A percentile compares a stretch with the other conserved stretches of the same genome.
Evolutionary conservation across 2,797 vertebrate species (phyloP).

Genomic region (Sus cebifrons): DNA sequence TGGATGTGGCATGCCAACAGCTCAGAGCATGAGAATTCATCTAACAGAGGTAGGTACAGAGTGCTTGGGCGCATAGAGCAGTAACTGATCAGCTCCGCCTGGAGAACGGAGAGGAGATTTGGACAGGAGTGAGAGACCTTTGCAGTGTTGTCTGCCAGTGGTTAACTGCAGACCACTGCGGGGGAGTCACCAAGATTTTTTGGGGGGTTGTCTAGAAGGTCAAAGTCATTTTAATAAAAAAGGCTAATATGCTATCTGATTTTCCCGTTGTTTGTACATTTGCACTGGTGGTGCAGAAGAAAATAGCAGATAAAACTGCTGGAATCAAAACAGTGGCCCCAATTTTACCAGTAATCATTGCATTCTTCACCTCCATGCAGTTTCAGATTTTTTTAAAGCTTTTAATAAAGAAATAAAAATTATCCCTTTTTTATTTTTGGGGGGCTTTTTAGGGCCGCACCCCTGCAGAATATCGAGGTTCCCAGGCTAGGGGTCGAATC

Average conservation of each 20-base stretch:
- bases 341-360: background rate
- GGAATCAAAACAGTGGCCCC: background rate
- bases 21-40: conserved; percentile 61
- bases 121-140: conserved; percentile 3
- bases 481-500: too few species aligned
- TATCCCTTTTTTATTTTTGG: too few species aligned
- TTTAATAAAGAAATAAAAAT: conserved; percentile 30
- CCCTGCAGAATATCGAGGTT: too few species aligned
- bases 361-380: background rate
- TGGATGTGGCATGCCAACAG: conserved; percentile 64
- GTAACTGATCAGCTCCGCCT: conserved; percentile 11
- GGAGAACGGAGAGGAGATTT: conserved; percentile 19
- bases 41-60: conserved; percentile 32
- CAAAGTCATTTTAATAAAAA: conserved; percentile 11
- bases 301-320: conserved; percentile 29
- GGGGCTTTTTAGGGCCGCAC: too few species aligned
- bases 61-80: conserved; percentile 52
- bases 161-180: background rate
- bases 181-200: background rate
- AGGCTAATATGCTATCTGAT: conserved; percentile 30
- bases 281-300: background rate
- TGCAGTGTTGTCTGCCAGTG: conserved; percentile 39
- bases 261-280: background rate
- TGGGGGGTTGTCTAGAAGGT: background rate
- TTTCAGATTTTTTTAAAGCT: background rate